Conservation (phyloP, 2,113 vertebrate genomes). For the Callionymus lyra region DNA sequence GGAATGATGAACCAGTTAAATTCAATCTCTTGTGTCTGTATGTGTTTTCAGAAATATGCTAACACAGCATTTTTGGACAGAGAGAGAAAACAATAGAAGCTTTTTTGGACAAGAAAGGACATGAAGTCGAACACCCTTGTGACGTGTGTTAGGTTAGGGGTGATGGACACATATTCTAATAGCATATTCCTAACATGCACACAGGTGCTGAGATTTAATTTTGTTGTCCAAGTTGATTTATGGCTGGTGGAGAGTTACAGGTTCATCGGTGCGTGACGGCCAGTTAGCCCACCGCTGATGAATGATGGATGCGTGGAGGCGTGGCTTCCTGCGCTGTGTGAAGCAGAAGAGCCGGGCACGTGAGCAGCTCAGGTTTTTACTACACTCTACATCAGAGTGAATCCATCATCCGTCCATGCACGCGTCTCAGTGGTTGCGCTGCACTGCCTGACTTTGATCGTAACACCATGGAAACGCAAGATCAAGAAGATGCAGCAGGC, state of each 20-base stretch:
- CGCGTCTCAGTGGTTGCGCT: background rate
- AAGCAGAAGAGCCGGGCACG: constrained; percentile 10
- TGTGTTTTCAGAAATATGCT: too few relatives aligned
- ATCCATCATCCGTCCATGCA: constrained; percentile 12
- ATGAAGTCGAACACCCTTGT: too few relatives aligned
- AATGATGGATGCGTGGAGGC: constrained; percentile 39
- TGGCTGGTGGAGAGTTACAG: constrained; percentile 45
- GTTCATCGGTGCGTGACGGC: constrained; percentile 46
- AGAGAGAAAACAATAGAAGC: too few relatives aligned
- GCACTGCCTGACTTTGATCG: constrained; percentile 29
- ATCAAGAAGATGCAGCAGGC: constrained; percentile 18
- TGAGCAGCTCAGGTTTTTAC: constrained; percentile 16
- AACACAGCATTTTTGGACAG: too few relatives aligned
- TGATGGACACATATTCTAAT: too few relatives aligned
- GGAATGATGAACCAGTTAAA: too few relatives aligned
- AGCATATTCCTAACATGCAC: constrained; percentile 1
- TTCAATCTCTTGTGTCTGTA: too few relatives aligned
- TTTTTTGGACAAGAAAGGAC: too few relatives aligned
- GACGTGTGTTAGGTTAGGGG: too few relatives aligned
- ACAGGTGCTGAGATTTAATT: constrained; percentile 41
- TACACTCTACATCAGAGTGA: constrained; percentile 24
- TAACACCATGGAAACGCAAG: constrained; percentile 56
- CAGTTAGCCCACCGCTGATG: constrained; percentile 33
- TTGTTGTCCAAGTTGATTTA: constrained; percentile 53
- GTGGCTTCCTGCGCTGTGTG: constrained; percentile 1